Conservation (phyloP, 2,797 vertebrate genomes). For the Chaenodraco wilsoni region DNA sequence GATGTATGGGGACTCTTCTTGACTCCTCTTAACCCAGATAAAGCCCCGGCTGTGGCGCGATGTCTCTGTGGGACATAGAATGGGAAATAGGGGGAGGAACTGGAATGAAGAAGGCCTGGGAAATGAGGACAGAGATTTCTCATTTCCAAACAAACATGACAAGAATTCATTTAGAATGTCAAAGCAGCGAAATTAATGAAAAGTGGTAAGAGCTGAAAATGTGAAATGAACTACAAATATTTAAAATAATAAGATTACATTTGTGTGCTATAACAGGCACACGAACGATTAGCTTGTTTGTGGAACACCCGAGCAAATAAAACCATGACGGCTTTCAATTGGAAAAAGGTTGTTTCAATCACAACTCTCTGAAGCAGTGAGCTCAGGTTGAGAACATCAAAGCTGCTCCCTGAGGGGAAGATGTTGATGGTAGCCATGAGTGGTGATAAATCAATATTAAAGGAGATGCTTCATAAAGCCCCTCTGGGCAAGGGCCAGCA, state of each 20-base stretch:
- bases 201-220: not conserved
- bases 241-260: not conserved
- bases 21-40: conserved; percentile 37
- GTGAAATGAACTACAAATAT: not conserved
- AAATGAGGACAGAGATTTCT: conserved; percentile 18
- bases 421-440: conserved; percentile 16
- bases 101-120: conserved; percentile 26
- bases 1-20: conserved; percentile 35
- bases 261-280: not conserved
- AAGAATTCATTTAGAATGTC: not conserved
- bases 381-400: conserved; percentile 33
- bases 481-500: not conserved
- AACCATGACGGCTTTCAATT: conserved; percentile 7
- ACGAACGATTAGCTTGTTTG: conserved; percentile 6
- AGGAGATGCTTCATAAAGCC: conserved; percentile 35
- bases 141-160: not conserved
- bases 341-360: conserved; percentile 42
- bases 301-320: not conserved
- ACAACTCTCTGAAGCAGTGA: conserved; percentile 15
- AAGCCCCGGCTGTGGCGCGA: conserved; percentile 42
- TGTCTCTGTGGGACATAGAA: conserved; percentile 41
- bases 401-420: conserved; percentile 29
- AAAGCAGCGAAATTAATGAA: not conserved
- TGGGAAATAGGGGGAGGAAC: conserved; percentile 45
- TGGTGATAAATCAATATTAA: conserved; percentile 54